phyloP scores from a whole-genome alignment of 2,888 invertebrate species.

The Cataglyphis rosenhaueri region DNA sequence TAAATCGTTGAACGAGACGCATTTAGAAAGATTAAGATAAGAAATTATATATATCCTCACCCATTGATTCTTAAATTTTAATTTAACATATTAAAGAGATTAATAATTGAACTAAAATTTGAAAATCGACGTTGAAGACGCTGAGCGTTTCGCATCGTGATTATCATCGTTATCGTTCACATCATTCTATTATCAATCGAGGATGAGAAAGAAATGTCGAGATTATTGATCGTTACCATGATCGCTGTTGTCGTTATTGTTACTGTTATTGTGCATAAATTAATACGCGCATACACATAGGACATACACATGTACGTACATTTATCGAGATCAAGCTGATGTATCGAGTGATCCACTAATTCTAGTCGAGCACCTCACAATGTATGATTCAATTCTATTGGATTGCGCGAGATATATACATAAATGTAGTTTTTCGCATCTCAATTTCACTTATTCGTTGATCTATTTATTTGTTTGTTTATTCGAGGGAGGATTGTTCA shows the following conservation, averaged over 20 bases:
- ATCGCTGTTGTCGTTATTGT: conserved; percentile 81
- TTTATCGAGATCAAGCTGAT: conserved; percentile 36
- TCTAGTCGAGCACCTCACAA: conserved; percentile 40
- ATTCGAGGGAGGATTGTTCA: background rate
- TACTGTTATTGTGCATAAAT: conserved; percentile 76
- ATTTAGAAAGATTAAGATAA: background rate
- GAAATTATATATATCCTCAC: background rate
- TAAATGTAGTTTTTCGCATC: conserved; percentile 3
- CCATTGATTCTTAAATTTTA: conserved; percentile 1
- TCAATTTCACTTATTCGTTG: background rate
- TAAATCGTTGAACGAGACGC: background rate
- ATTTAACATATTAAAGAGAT: background rate
- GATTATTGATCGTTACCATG: conserved; percentile 71
- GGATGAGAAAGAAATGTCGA: conserved; percentile 29
- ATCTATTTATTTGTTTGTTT: conserved; percentile 12
- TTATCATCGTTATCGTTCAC: conserved; percentile 18
- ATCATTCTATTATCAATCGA: conserved; percentile 10
- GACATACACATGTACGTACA: conserved; percentile 26
- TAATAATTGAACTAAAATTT: conserved; percentile 15
- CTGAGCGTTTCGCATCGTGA: conserved; percentile 5
- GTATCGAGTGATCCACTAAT: conserved; percentile 36
- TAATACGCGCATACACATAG: conserved; percentile 37
- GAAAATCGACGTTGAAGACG: background rate
- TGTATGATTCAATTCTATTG: background rate
- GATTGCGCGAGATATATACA: conserved; percentile 17